phyloP scores from a whole-genome alignment of 2,113 vertebrate genomes.

The Stomatorhinus ivindoensis region DNA sequence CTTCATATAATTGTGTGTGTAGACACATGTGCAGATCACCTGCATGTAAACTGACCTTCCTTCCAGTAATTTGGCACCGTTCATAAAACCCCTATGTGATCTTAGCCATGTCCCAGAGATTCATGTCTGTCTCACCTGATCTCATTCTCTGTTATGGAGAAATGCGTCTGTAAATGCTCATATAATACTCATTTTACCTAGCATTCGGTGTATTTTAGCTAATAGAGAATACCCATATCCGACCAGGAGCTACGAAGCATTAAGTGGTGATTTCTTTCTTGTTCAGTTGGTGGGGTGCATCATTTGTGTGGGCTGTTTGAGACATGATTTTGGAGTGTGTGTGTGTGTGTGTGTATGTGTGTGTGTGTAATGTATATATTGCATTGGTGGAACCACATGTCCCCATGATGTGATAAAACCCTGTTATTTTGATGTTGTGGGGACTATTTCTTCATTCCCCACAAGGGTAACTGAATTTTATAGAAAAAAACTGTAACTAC shows the following conservation, averaged over 20 bases:
- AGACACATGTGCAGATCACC: no score
- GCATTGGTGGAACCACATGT: background rate
- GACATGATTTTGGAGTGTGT: background rate
- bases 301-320: background rate
- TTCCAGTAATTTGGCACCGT: background rate
- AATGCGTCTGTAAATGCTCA: background rate
- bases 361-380: background rate
- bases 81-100: background rate
- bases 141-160: background rate
- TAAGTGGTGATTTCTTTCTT: background rate
- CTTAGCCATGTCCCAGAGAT: background rate
- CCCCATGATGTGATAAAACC: background rate
- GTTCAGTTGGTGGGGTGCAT: background rate
- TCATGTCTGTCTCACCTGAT: background rate
- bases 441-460: background rate
- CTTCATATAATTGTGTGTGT: background rate
- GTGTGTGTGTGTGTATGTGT: background rate
- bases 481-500: background rate
- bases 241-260: background rate
- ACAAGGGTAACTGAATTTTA: background rate
- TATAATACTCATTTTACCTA: background rate
- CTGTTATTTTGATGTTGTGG: background rate
- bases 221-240: background rate
- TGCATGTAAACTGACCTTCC: background rate
- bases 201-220: background rate